These are phyloP conservation scores for Naso thynnoides DNA, from an alignment of 2,797 vertebrate genomes.

Conservation along the genomic window DNA sequence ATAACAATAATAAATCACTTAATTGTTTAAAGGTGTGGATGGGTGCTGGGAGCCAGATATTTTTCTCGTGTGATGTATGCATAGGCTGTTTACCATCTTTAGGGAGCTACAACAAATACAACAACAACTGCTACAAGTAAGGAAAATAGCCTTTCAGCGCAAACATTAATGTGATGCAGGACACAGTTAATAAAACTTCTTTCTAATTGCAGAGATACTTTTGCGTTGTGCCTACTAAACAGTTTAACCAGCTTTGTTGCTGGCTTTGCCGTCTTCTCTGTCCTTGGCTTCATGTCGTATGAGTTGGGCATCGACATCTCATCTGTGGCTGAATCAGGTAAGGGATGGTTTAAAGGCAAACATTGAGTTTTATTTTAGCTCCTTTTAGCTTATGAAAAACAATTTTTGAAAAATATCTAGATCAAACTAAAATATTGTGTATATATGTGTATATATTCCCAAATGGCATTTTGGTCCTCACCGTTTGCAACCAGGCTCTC, in stretches of 20 bases:
- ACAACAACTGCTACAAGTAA: constrained; percentile 89
- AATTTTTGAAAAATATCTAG: too few relatives aligned
- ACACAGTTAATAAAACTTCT: not conserved
- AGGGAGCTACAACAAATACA: constrained; percentile 84
- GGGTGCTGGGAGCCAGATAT: too few relatives aligned
- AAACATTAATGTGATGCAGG: not conserved
- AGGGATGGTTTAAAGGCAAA: not conserved
- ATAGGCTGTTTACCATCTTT: too few relatives aligned
- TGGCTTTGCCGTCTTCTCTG: constrained; percentile 89
- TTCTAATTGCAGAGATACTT: constrained; percentile 77
- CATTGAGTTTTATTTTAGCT: too few relatives aligned
- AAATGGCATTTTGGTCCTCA: too few relatives aligned
- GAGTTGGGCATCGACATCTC: constrained; percentile 86
- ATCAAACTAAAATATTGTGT: too few relatives aligned
- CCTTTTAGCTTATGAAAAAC: too few relatives aligned
- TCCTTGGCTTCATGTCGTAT: constrained; percentile 87
- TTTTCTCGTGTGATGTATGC: too few relatives aligned
- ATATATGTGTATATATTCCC: too few relatives aligned
- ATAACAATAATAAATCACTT: too few relatives aligned
- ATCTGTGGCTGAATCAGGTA: constrained; percentile 86
- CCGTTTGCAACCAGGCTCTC: too few relatives aligned
- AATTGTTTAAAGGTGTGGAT: too few relatives aligned
- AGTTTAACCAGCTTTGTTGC: constrained; percentile 88
- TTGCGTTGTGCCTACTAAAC: constrained; percentile 86
- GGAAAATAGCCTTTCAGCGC: constrained; percentile 30